These are phyloP conservation scores for Alligator sinensis DNA, from an alignment of 2,113 vertebrate species.

Conservation along the genomic window DNA sequence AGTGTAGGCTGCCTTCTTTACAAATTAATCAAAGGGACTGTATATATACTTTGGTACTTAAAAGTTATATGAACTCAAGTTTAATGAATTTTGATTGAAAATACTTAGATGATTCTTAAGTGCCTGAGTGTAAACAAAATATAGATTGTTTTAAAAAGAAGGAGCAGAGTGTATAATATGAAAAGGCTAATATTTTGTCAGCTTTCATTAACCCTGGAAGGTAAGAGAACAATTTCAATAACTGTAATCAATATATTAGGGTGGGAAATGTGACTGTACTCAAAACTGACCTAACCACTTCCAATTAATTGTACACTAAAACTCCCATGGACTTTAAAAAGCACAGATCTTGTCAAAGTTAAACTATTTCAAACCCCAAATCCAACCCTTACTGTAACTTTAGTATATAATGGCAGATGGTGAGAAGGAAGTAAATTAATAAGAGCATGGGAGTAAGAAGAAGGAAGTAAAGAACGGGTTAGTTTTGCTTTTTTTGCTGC, in stretches of 20 bases:
- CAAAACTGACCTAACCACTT: background rate
- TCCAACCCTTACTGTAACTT: too few relatives aligned
- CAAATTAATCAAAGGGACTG: conserved; percentile 2
- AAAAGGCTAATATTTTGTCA: background rate
- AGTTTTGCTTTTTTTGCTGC: too few relatives aligned
- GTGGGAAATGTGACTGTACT: background rate
- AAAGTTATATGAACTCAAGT: background rate
- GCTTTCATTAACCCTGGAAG: background rate
- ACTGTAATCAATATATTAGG: background rate
- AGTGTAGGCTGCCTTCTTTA: background rate
- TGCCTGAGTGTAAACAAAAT: background rate
- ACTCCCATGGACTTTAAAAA: background rate
- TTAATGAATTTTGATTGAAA: background rate
- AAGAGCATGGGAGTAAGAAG: too few relatives aligned
- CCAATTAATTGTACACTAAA: too few relatives aligned
- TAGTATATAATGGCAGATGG: too few relatives aligned
- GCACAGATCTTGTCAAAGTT: background rate
- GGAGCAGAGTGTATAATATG: background rate
- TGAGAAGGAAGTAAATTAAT: too few relatives aligned
- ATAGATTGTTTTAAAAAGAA: background rate
- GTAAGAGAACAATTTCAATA: background rate
- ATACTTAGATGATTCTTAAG: background rate
- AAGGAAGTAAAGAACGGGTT: too few relatives aligned
- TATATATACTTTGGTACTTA: background rate
- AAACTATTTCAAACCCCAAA: too few relatives aligned